Conservation (phyloP, 2,113 vertebrate genomes). For the Corythaixoides concolor region DNA sequence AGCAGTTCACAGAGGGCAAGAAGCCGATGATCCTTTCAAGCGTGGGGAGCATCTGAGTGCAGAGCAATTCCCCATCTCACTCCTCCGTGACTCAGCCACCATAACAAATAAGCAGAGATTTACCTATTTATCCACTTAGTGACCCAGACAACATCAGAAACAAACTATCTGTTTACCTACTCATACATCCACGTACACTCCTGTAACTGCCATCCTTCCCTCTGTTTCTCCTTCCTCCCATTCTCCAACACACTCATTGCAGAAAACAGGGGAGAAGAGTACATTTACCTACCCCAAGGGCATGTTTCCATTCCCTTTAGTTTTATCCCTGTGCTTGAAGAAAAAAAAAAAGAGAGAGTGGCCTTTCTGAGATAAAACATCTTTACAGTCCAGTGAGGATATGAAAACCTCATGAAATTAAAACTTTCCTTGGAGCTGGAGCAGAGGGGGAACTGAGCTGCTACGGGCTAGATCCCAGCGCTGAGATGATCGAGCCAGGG, state of each 20-base stretch:
- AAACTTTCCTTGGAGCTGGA: not conserved
- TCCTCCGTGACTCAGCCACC: not conserved
- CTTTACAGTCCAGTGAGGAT: not conserved
- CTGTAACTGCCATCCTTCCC: not conserved
- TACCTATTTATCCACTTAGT: not conserved
- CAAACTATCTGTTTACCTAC: not conserved
- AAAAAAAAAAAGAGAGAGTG: too few relatives aligned
- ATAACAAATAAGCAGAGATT: not conserved
- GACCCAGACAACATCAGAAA: not conserved
- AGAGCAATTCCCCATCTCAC: not conserved
- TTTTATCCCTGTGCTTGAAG: not conserved
- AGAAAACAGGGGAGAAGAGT: not conserved
- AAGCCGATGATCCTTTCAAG: accelerated
- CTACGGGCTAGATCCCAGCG: not conserved
- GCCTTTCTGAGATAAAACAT: not conserved
- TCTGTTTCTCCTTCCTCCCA: not conserved
- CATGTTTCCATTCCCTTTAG: not conserved
- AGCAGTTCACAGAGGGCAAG: not conserved
- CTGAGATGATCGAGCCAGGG: not conserved
- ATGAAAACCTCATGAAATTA: not conserved
- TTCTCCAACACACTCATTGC: not conserved
- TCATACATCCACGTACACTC: not conserved
- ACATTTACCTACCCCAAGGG: not conserved
- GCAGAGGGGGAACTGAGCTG: not conserved
- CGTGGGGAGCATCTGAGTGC: accelerated